Evolutionary conservation across 1,140 invertebrate species (phyloP).

Genomic region (Phymorhynchus buccinoides): DNA sequence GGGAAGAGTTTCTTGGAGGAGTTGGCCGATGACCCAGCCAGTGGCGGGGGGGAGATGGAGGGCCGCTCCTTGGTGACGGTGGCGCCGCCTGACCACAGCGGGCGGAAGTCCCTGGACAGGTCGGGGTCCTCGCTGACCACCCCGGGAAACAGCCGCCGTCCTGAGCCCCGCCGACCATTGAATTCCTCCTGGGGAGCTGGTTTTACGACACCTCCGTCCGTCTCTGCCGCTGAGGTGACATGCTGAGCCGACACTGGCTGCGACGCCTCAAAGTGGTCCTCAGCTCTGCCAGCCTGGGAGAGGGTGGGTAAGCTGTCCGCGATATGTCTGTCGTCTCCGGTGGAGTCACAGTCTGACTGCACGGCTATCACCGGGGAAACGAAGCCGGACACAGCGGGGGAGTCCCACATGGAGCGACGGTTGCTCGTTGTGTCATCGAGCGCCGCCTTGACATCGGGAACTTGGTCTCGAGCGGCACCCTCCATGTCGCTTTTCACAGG

Average conservation of each 20-base stretch:
- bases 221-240: not conserved
- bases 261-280: not conserved
- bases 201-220: not conserved
- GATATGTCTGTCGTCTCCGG: not conserved
- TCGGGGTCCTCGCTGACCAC: not conserved
- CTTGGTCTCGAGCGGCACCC: not conserved
- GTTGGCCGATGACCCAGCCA: not conserved
- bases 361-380: slow-evolving; percentile 6
- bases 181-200: not conserved
- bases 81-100: slow-evolving; percentile 14
- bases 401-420: slow-evolving; percentile 35
- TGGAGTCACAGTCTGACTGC: slow-evolving; percentile 22
- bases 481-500: not conserved
- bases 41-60: not conserved
- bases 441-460: not conserved
- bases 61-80: slow-evolving; percentile 39
- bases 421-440: not conserved
- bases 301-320: not conserved
- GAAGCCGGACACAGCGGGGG: slow-evolving; percentile 36
- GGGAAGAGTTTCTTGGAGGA: slow-evolving; percentile 28
- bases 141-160: slow-evolving; percentile 22
- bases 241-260: not conserved
- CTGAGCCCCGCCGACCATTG: not conserved
- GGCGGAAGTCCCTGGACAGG: slow-evolving; percentile 4
- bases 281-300: not conserved